Conservation (phyloP, 2,113 vertebrate species). For the Caretta caretta region DNA sequence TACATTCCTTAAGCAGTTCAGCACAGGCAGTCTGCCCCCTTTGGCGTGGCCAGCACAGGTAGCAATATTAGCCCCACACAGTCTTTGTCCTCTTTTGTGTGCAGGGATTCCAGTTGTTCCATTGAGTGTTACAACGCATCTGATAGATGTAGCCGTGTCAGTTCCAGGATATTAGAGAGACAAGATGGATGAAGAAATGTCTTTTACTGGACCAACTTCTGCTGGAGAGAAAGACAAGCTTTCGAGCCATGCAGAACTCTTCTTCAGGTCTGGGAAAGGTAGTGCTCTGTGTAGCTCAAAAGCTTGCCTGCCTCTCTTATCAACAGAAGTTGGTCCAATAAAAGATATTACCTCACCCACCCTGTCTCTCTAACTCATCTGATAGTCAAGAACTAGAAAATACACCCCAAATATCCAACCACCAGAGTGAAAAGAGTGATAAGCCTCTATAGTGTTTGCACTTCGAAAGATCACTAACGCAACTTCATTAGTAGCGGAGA, state of each 20-base stretch:
- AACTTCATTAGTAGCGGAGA: conserved; percentile 16
- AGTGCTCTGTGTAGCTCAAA: too few relatives aligned
- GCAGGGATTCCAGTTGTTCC: neutral
- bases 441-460: conserved; percentile 34
- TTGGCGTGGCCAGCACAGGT: rapidly evolving
- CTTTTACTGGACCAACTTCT: too few relatives aligned
- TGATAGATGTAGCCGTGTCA: neutral
- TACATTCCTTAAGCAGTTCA: neutral
- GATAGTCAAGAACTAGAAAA: neutral
- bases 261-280: too few relatives aligned
- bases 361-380: neutral
- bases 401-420: neutral
- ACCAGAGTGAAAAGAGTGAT: neutral
- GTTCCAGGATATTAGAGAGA: too few relatives aligned
- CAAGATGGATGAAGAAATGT: too few relatives aligned
- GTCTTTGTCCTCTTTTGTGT: neutral
- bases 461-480: conserved; percentile 30
- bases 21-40: rapidly evolving
- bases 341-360: neutral
- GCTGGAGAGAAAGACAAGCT: too few relatives aligned
- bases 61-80: neutral
- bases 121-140: neutral
- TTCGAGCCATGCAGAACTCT: too few relatives aligned
- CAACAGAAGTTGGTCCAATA: too few relatives aligned
- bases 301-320: too few relatives aligned